phyloP scores from a whole-genome alignment of 2,113 vertebrate genomes.

The Nothoprocta pentlandii region DNA sequence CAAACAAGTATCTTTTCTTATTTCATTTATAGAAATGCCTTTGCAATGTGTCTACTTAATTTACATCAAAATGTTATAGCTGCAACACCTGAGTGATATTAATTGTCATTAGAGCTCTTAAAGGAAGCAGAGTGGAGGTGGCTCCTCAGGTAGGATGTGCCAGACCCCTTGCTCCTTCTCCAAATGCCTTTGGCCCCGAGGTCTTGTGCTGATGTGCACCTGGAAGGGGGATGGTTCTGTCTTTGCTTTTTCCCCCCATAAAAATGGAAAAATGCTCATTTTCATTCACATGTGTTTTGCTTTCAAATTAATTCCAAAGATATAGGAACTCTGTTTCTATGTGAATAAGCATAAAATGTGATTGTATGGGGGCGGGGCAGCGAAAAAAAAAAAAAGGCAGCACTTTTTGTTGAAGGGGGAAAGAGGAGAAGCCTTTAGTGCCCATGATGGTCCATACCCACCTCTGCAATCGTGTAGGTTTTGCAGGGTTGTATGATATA shows the following conservation, averaged over 20 bases:
- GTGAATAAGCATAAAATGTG: constrained; percentile 49
- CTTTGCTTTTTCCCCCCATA: neutral
- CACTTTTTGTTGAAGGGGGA: constrained; percentile 18
- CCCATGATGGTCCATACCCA: constrained; percentile 48
- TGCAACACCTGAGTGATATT: constrained; percentile 49
- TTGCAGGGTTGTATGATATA: constrained; percentile 26
- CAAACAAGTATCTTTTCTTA: constrained; percentile 75
- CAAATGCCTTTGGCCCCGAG: constrained; percentile 45
- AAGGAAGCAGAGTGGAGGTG: neutral
- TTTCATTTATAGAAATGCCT: constrained; percentile 70
- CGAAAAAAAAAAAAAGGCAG: constrained; percentile 17
- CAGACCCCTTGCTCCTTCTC: constrained; percentile 29
- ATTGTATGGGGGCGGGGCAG: constrained; percentile 9
- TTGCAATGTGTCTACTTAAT: constrained; percentile 67
- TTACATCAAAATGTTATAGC: constrained; percentile 68
- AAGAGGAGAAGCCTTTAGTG: neutral
- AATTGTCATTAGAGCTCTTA: neutral
- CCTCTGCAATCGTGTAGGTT: constrained; percentile 62
- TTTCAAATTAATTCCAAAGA: constrained; percentile 29
- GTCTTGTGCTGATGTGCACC: constrained; percentile 62
- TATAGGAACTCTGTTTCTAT: neutral
- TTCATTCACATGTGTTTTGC: constrained; percentile 5
- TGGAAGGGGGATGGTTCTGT: neutral
- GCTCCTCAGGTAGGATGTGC: constrained; percentile 33
- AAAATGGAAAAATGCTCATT: neutral